Evolutionary conservation across 2,113 vertebrate genomes (phyloP), one percentile per base, ranked within the genome.

Genomic region (Vidua chalybeata): DNA sequence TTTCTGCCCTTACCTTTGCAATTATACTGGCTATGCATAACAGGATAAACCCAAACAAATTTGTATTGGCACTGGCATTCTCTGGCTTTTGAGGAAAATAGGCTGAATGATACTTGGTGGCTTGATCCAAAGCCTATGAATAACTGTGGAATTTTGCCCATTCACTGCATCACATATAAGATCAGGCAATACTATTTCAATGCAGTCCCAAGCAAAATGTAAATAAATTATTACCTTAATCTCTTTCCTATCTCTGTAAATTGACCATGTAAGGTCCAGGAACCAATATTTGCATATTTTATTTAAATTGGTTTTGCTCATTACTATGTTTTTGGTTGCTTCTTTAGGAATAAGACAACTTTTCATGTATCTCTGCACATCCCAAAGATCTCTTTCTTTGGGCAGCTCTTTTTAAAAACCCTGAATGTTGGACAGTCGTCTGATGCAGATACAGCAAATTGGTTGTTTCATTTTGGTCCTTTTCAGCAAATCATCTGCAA

Each of bases 21-120:
- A 52, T 17, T 13, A 63, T 67, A 35, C 11, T 45, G 19, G 23
- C 35, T 85, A 20, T 66, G 26, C 26, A 48, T 39, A 79, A 73
- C 3, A 74, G 31, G 37, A 83, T 15, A 81, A 83, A 84, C 21
- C 6, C 52, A 77, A 86, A 48, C 8, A 66, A 55, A 88, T 69
- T 77, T 3, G 0, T 87, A 33, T 35, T 41, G 11, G 54, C 27
- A n/a, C 17, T 63, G 24, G 6, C 3, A 33, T 90, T 90, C 37
- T 67, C 56, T 81, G 31, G 5, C 22, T 94, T 94, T 85, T 91
- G 67, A 79, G 31, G 39, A 86, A 80, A 93, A 82, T 14, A 83
- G 19, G 6, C 19, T 0, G 2, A 77, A 61, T 48, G 23, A 61
- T 61, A 78, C 16, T 14, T 64, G 33, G 20, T 48, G 52, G 7